Evolutionary conservation across 2,888 invertebrate genomes (phyloP), one percentile per base, ranked within the genome.

Genomic region (Halocaridina rubra): DNA sequence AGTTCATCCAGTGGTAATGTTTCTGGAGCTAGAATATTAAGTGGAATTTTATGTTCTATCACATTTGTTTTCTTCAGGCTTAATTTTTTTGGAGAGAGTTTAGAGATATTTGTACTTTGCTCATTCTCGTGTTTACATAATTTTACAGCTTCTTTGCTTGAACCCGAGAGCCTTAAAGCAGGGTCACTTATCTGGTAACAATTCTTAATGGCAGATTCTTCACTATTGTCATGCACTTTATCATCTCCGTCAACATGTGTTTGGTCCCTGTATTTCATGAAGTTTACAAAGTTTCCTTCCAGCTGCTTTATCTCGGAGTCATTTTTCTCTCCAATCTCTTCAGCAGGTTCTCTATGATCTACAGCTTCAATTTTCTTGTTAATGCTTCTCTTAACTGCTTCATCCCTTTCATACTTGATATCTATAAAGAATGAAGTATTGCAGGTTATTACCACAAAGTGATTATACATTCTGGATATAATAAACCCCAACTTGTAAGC

Each of bases 381-480:
- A n/a, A n/a, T n/a, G 24, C 10, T 13, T 5, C 16, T 16, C 19
- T 10, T 33, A 46, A 33, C 33, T 16, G 53, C 79, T 46, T 69
- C 79, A 46, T 79, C 79, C 4, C 79, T 67, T 30, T 79, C 79
- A 69, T 53, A 46, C 53, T 79, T 79, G 67, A 79, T 79, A 53
- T 79, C 79, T 79, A 27, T 10, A 46, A 22, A 67, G 19, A 59
- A 24, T 16, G 19, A 71, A 74, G 5, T 30, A 30, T 29, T 69
- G 1, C 22, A 24, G 24, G 2, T 67, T 3, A 7, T 29, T 67
- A 24, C 24, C 7, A 10, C n/a, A 29, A 16, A 67, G 3, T 16
- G 5, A 16, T 67, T 67, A 27, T 67, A 27, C 22, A 27, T 27
- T 22, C 59, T 59, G 0, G 7, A 59, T 22, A 59, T 22, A 10